Evolutionary conservation across 1,140 invertebrate genomes (phyloP), one percentile per base, ranked within the genome.

Genomic region (Sipha flava): DNA sequence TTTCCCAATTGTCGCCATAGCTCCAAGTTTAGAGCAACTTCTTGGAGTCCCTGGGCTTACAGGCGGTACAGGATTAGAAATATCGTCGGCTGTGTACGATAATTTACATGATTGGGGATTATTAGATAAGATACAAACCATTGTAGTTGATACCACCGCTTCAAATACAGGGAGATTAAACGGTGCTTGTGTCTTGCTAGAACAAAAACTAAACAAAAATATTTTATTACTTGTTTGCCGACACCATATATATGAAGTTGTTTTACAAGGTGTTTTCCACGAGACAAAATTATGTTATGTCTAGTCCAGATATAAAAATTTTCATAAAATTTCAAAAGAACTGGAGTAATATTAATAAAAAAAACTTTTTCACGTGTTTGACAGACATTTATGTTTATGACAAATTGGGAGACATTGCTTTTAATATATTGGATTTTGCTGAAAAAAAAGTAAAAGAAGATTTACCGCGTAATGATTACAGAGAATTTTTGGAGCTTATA

Each of bases 211-310:
- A 29, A 45, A 64, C 9, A 68, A 29, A 80, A 62, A 66, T 29
- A 37, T 80, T n/a, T 31, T 80, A 18, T 68, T 62, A 31, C 26
- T 80, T 5, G 62, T 62, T 40, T 80, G 57, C 57, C 31, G 62
- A 26, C 79, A 80, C 23, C 79, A 68, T 43, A 80, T 80, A 7
- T 64, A 68, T 57, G 57, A 80, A 80, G 57, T 80, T 73, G 43
- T 79, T 62, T 59, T 59, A 12, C 54, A 49, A 57, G 9, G 54
- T 29, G 9, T 57, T 57, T 57, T 57, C 29, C 23, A 14, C 26
- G 26, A 57, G 16, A 29, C 57, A 59, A 59, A 31, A 29, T 29
- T 31, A 16, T 26, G 10, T 31, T 26, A 29, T 31, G 26, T 59
- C 29, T 9, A 26, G 26, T 29, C 57, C 16, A 45, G 43, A 59